These are phyloP conservation scores for Acleris sparsana DNA, from an alignment of 2,888 invertebrate genomes.

Conservation along the genomic window DNA sequence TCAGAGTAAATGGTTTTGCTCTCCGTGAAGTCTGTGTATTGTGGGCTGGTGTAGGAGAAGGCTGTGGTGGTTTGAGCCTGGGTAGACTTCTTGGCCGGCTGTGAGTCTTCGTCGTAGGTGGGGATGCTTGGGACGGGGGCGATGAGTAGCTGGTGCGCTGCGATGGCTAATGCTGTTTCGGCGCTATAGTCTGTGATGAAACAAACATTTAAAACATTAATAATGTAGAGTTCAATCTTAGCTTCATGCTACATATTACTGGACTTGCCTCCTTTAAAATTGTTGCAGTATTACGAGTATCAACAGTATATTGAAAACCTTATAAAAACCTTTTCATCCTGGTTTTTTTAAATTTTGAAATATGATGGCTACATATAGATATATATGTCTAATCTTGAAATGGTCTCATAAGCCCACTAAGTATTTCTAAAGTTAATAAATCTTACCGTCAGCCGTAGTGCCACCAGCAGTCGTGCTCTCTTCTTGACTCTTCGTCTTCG, in stretches of 20 bases:
- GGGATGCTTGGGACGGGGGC: conserved; percentile 71
- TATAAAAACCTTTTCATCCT: no score
- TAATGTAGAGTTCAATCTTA: no score
- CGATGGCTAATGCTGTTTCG: conserved; percentile 76
- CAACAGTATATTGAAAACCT: no score
- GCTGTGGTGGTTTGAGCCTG: conserved; percentile 55
- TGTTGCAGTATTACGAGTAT: no score
- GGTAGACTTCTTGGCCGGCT: conserved; percentile 50
- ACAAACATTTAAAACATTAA: no score
- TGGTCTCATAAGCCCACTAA: not conserved
- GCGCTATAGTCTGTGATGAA: conserved; percentile 66
- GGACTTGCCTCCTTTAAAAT: no score
- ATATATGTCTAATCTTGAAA: no score
- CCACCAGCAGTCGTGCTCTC: conserved; percentile 59
- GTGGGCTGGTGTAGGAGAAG: conserved; percentile 64
- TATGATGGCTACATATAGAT: no score
- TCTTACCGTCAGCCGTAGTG: conserved; percentile 59
- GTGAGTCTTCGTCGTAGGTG: conserved; percentile 62
- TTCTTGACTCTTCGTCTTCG: conserved; percentile 52
- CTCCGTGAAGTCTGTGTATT: conserved; percentile 56
- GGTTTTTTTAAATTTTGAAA: no score
- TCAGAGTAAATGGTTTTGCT: conserved; percentile 50
- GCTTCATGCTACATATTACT: no score
- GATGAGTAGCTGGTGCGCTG: conserved; percentile 74
- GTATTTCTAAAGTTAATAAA: not conserved